Base-by-base conservation (phyloP, 2,888 invertebrate genomes). In the Drymonia ruficornis region DNA sequence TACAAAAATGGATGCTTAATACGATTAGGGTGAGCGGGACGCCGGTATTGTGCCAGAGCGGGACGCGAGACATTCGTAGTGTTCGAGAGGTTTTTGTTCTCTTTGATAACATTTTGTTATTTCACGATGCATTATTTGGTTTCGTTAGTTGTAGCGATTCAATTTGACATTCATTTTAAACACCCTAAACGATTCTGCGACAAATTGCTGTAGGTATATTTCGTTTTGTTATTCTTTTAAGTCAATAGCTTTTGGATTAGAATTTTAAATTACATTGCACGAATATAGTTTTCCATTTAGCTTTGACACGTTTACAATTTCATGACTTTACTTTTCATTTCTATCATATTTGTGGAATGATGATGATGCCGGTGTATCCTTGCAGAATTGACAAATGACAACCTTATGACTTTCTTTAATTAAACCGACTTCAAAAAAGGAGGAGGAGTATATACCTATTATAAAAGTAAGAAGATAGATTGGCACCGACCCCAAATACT, bases 1-100 rank as follows among this genome's bases (percentile, higher is more conserved):
- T 84, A 87, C 94, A 94, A 94, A 94, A 94, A 94, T 94, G 94
- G 94, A 94, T 93, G 94, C 93, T 86, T 94, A 94, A 94, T 94
- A 78, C 81, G 87, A 94, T 94, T 93, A 94, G 94, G 83, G 93
- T 64, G 91, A 94, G 86, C 74, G 91, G 78, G 89, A 89, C 66
- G 65, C 65, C 55, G 60, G 49, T 68, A 72, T 58, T 12, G 52
- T 44, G 66, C 15, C 13, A 12, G 70, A 84, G 55, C 50, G 76
- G 58, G 83, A 84, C 38, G 56, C 50, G 18, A 50, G 36, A 55
- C 47, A 40, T 54, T 55, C 60, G 60, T 53, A 57, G 65, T 62
- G 61, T 63, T 65, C 54, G 60, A 65, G 53, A 63, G 63, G 64
- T 64, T 80, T 75, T 75, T 75, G 78, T 78, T 70, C 71, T 67